Evolutionary conservation across 2,797 vertebrate species (phyloP), one percentile per base, ranked within the genome.

Genomic region (Trachurus trachurus): DNA sequence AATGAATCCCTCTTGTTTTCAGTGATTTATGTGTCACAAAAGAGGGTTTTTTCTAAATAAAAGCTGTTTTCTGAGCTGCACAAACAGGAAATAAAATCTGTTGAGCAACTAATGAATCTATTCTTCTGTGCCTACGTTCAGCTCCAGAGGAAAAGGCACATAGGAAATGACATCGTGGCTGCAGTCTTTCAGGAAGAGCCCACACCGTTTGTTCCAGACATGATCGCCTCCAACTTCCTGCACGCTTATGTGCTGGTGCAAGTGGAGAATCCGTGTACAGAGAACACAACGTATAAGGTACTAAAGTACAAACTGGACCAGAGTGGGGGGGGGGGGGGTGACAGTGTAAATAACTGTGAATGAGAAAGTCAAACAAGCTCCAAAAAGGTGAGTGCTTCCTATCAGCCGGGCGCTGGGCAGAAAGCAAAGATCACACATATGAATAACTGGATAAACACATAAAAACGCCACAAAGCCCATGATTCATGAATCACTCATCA

Each of bases 181-280:
- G 88, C 98, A 12, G 96, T 99, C 82, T 99, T 99, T 90, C 98
- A 99, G 94, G 98, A 99, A 76, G 96, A 97, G 80, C 93, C 97
- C 84, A 99, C 98, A 0, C 98, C 98, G 0, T 99, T 99, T 58
- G 98, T 99, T 59, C 98, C 98, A 0, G 98, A 99, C 92, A 99
- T 98, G 96, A 99, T 99, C 0, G 98, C 98, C 69, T 99, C 98
- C 74, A 99, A 99, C 91, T 99, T 99, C 91, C 93, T 99, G 68
- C 98, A 99, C 0, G 96, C 98, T n/a, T 99, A 99, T 31, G 94
- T 99, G 0, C 95, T 99, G 3, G 96, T 99, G 82, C 98, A 99
- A 92, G 97, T 87, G 0, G 97, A 99, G 63, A 96, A 95, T 85
- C 90, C 94, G 0, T 95, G 95, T 45, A 94, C 95, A 0, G 97